phyloP scores from a whole-genome alignment of 92 coral and sea anemone species.

The Blastomussa wellsi region DNA sequence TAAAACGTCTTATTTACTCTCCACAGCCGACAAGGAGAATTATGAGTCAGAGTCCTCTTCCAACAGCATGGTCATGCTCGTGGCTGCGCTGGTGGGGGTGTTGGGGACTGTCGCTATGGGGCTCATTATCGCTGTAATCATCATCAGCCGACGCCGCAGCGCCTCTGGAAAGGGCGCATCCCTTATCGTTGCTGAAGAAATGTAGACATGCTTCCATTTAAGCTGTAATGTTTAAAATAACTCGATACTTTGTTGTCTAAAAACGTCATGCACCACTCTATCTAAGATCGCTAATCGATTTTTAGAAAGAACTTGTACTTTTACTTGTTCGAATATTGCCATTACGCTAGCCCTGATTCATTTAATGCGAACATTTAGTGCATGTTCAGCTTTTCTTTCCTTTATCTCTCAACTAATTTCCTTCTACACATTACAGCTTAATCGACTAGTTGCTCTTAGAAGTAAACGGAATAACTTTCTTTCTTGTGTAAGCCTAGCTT shows the following conservation, averaged over 20 bases:
- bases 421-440: not conserved
- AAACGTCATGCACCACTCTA: not conserved
- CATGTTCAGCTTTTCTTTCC: not conserved
- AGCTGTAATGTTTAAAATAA: slow-evolving; percentile 2
- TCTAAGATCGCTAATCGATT: not conserved
- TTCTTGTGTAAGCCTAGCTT: not conserved
- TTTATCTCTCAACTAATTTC: not conserved
- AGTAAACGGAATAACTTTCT: not conserved
- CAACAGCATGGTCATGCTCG: slow-evolving; percentile 25
- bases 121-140: slow-evolving; percentile 15
- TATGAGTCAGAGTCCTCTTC: not conserved
- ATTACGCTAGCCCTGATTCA: not conserved
- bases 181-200: slow-evolving; percentile 37
- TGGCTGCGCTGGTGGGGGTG: slow-evolving; percentile 34
- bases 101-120: slow-evolving; percentile 35
- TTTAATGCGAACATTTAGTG: not conserved
- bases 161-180: not conserved
- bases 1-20: not conserved
- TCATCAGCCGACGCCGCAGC: slow-evolving; percentile 33
- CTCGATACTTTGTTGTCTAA: not conserved
- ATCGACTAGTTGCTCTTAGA: not conserved
- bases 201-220: slow-evolving; percentile 2
- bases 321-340: not conserved
- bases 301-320: not conserved
- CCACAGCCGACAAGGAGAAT: slow-evolving; percentile 1